These are phyloP conservation scores for Metopia argyrocephala DNA, from an alignment of 2,888 invertebrate species.

Conservation along the genomic window DNA sequence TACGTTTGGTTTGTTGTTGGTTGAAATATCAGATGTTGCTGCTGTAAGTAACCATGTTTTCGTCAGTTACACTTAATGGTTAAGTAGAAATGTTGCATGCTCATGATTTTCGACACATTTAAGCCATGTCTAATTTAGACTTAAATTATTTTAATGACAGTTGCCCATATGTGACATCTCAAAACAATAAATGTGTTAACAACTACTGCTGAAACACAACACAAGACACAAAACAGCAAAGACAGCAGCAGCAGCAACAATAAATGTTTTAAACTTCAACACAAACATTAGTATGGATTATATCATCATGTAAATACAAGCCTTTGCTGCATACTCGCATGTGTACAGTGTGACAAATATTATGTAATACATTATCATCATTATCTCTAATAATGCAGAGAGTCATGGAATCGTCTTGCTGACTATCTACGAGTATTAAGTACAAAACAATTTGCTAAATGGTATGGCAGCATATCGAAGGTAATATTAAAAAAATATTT, in stretches of 20 bases:
- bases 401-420: too few relatives aligned
- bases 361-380: neutral
- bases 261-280: slow-evolving; percentile 10
- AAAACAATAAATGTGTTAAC: slow-evolving; percentile 50
- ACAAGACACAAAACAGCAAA: slow-evolving; percentile 21
- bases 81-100: slow-evolving; percentile 63
- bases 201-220: slow-evolving; percentile 14
- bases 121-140: slow-evolving; percentile 65
- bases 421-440: too few relatives aligned
- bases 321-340: too few relatives aligned
- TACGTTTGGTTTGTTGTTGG: slow-evolving; percentile 24
- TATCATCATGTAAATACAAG: neutral
- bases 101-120: slow-evolving; percentile 65
- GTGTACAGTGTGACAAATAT: slow-evolving; percentile 8
- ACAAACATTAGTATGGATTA: neutral
- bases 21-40: slow-evolving; percentile 55
- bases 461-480: too few relatives aligned
- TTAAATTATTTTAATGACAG: slow-evolving; percentile 65
- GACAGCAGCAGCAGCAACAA: slow-evolving; percentile 28
- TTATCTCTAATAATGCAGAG: neutral
- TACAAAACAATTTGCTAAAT: too few relatives aligned
- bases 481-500: too few relatives aligned
- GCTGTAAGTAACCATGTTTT: slow-evolving; percentile 53
- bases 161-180: slow-evolving; percentile 62
- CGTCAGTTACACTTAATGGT: slow-evolving; percentile 64